phyloP scores from a whole-genome alignment of 2,888 invertebrate genomes.

The Hypselothyrea guttata region DNA sequence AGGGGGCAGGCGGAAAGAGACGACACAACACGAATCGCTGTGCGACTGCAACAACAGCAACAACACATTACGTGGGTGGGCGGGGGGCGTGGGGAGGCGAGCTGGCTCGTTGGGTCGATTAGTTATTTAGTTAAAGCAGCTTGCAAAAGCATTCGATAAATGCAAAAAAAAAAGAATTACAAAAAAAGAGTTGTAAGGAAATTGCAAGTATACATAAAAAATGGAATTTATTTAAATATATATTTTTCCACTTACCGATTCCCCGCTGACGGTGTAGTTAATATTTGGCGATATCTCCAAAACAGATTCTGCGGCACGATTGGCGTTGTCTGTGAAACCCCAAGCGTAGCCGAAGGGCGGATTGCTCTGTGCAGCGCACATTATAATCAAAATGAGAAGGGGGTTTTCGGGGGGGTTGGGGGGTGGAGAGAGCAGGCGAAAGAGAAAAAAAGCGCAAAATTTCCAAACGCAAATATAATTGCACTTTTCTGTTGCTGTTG shows the following conservation, averaged over 20 bases:
- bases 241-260: conserved; percentile 81
- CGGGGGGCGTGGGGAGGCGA: conserved; percentile 26
- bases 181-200: conserved; percentile 47
- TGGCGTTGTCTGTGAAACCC: conserved; percentile 82
- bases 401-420: too few species aligned
- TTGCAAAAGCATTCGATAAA: conserved; percentile 61
- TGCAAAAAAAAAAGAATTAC: conserved; percentile 32
- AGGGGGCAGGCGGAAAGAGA: conserved; percentile 20
- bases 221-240: conserved; percentile 19
- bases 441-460: conserved; percentile 78
- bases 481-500: conserved; percentile 75
- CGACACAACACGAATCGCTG: conserved; percentile 76
- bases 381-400: conserved; percentile 65
- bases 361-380: conserved; percentile 83
- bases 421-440: too few species aligned
- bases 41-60: conserved; percentile 76
- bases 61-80: conserved; percentile 63
- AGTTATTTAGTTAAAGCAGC: conserved; percentile 65
- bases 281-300: conserved; percentile 83
- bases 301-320: conserved; percentile 81
- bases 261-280: conserved; percentile 83
- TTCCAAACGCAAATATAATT: conserved; percentile 79
- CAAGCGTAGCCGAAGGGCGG: conserved; percentile 83
- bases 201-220: conserved; percentile 54
- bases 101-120: conserved; percentile 59